A percentile compares a stretch with the other conserved stretches of the same genome.
Conservation (phyloP, 2,888 invertebrate species). For the Phengaris alcon region DNA sequence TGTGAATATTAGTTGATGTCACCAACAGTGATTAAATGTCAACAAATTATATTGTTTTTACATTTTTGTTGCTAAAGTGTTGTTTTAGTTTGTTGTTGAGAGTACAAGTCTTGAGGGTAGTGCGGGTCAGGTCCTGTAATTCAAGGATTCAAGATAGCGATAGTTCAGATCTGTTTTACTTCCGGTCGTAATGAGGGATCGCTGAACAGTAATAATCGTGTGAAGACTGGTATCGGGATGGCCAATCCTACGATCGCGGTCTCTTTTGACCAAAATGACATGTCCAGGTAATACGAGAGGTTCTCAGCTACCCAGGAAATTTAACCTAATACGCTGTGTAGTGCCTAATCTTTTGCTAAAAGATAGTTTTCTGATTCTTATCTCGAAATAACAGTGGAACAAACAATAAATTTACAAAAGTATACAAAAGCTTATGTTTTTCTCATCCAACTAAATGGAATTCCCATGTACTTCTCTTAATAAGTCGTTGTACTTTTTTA, state of each 20-base stretch:
- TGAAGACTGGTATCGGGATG: slow-evolving; percentile 55
- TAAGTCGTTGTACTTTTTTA: no score
- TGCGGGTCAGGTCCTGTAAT: slow-evolving; percentile 40
- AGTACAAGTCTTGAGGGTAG: slow-evolving; percentile 39
- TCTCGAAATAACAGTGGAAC: no score
- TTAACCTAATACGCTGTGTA: not conserved
- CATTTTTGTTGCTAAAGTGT: slow-evolving; percentile 47
- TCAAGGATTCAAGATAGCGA: slow-evolving; percentile 50
- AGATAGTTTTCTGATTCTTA: not conserved
- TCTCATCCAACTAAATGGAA: no score
- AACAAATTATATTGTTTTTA: slow-evolving; percentile 65
- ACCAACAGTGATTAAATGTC: slow-evolving; percentile 57
- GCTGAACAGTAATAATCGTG: slow-evolving; percentile 47
- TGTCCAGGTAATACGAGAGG: slow-evolving; percentile 72
- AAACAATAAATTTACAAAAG: no score
- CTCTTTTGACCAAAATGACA: slow-evolving; percentile 84
- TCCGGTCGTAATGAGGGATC: slow-evolving; percentile 63
- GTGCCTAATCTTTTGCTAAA: not conserved
- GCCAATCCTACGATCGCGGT: slow-evolving; percentile 80
- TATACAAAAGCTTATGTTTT: no score
- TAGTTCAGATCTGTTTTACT: slow-evolving; percentile 49
- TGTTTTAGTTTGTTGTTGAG: slow-evolving; percentile 38
- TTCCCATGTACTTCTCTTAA: no score
- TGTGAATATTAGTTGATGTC: slow-evolving; percentile 67
- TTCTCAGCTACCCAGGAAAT: not conserved